A percentile compares a stretch with the other conserved stretches of the same genome.
phyloP scores from a whole-genome alignment of 2,113 vertebrate genomes.

The Athene noctua region DNA sequence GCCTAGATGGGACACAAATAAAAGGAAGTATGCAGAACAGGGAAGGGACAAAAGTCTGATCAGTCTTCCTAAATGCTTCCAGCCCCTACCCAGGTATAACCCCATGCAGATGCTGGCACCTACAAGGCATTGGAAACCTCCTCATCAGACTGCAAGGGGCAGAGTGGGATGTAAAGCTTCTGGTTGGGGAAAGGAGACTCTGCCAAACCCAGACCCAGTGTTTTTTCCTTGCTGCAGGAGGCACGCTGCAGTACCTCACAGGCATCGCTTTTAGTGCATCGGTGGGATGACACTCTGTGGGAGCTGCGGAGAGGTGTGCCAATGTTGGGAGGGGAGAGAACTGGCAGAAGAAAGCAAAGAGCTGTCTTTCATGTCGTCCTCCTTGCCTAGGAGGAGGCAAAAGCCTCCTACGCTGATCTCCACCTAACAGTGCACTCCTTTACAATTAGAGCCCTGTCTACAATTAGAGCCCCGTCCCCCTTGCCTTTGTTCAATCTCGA shows the following conservation, averaged over 20 bases:
- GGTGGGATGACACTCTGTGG: background rate
- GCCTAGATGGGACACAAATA: background rate
- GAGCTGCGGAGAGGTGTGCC: background rate
- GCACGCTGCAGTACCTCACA: background rate
- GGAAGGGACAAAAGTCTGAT: background rate
- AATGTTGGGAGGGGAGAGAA: background rate
- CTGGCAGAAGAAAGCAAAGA: background rate
- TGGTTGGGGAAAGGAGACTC: background rate
- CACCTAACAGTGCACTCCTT: background rate
- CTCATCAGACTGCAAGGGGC: background rate
- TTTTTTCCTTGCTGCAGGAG: background rate
- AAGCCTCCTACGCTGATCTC: background rate
- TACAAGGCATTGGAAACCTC: background rate
- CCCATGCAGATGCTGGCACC: background rate
- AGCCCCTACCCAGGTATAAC: background rate
- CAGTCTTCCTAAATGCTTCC: background rate
- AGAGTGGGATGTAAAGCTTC: background rate
- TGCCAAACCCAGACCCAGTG: fast-evolving
- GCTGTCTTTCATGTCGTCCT: background rate
- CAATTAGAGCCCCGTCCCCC: background rate
- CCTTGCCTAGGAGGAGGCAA: background rate
- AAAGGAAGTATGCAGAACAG: background rate
- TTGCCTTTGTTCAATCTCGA: background rate
- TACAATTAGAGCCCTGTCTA: background rate
- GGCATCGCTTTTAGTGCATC: background rate